These are phyloP conservation scores for Musca domestica DNA, from an alignment of 1,140 invertebrate species.

Conservation along the genomic window DNA sequence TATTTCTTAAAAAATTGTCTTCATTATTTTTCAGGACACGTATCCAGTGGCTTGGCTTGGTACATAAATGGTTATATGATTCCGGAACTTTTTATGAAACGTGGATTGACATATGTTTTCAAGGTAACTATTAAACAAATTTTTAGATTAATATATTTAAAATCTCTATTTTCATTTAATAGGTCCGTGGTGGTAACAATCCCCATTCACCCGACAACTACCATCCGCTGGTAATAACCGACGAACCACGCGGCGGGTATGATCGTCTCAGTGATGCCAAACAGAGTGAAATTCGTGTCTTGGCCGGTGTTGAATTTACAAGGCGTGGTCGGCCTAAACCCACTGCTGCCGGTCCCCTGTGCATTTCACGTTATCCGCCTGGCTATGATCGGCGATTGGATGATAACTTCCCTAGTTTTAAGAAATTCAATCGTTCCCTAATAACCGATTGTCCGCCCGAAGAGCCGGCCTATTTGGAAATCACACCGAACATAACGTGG, in stretches of 20 bases:
- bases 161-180: not conserved
- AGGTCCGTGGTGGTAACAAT: constrained; percentile 82
- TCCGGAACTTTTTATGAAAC: constrained; percentile 82
- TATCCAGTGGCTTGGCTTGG: constrained; percentile 55
- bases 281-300: constrained; percentile 71
- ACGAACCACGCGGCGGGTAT: constrained; percentile 79
- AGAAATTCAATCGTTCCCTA: constrained; percentile 78
- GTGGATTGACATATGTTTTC: constrained; percentile 83
- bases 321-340: constrained; percentile 74
- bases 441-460: constrained; percentile 66
- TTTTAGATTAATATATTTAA: constrained; percentile 48
- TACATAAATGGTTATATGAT: constrained; percentile 76
- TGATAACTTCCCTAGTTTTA: constrained; percentile 75
- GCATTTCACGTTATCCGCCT: constrained; percentile 65
- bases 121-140: constrained; percentile 56
- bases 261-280: constrained; percentile 71
- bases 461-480: constrained; percentile 69
- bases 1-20: not conserved
- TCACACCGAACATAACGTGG: constrained; percentile 87
- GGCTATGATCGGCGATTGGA: constrained; percentile 73
- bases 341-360: constrained; percentile 78
- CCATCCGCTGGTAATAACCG: constrained; percentile 90
- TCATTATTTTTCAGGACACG: constrained; percentile 38
- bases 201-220: constrained; percentile 83
- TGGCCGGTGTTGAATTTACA: constrained; percentile 83